Evolutionary conservation across 35 echinoderm and acorn worm genomes (phyloP).

Genomic region (Apostichopus californicus): DNA sequence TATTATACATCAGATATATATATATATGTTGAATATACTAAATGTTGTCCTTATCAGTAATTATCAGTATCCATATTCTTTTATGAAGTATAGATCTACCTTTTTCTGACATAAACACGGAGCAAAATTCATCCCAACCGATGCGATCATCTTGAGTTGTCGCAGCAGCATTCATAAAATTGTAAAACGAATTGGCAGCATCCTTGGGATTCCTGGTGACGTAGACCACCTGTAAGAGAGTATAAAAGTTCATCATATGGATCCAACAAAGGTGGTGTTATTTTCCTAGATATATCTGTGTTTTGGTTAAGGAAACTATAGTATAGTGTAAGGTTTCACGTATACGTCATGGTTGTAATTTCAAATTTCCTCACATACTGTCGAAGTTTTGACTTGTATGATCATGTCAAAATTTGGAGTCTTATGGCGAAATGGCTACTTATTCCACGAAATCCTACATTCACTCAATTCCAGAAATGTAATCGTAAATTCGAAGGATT

Average conservation of each 20-base stretch:
- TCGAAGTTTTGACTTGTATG: not conserved
- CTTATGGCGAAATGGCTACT: not conserved
- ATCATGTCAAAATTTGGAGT: not conserved
- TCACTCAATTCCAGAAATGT: not conserved
- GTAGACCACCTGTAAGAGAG: slow-evolving; percentile 11
- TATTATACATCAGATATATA: too few relatives aligned
- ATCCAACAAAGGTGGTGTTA: not conserved
- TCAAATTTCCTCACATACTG: not conserved
- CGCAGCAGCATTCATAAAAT: not conserved
- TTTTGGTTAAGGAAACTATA: not conserved
- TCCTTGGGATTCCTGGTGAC: slow-evolving; percentile 42
- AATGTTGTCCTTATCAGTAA: too few relatives aligned
- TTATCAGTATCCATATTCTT: too few relatives aligned
- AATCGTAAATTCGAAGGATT: not conserved
- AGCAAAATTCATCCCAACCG: not conserved
- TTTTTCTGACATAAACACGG: not conserved
- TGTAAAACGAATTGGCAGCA: not conserved
- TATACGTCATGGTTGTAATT: not conserved
- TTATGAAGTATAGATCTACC: not conserved
- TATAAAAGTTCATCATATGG: not conserved
- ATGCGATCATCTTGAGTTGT: not conserved
- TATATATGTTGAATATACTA: too few relatives aligned
- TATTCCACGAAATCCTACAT: too few relatives aligned
- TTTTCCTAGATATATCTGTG: not conserved
- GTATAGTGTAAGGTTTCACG: not conserved